Base-by-base conservation (phyloP, 2,113 vertebrate genomes). In the Nanorana parkeri region DNA sequence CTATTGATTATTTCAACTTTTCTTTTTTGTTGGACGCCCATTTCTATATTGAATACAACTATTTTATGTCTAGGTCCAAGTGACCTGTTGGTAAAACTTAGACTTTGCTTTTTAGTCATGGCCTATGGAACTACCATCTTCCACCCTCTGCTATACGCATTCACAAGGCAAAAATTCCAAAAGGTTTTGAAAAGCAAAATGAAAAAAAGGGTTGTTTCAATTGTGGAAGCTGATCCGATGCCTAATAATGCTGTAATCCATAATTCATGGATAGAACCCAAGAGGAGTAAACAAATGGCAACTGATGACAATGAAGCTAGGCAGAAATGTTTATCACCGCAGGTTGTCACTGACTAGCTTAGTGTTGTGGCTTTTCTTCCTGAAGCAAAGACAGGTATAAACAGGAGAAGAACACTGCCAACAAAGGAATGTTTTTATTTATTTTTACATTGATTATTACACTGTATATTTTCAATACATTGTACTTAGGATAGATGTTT, bases 171-270 rank as follows among this genome's bases (percentile, higher is more conserved):
- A 90, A 99, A 99, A 92, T 99, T 99, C 88, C 98, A 99, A 91
- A 99, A 99, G 86, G 98, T 98, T 74, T 91, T 99, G 84, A 98
- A 96, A 94, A 98, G 96, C 90, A 99, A 98, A 92, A 99, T 99
- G 96, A 99, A 99, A 94, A 99, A 99, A 85, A 87, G 97, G 83
- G 98, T 98, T 54, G 98, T 99, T 90, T 99, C 97, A 5, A 96
- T 99, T 88, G 96, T 99, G 75, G 97, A 99, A 93, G 96, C 96
- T 20, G 98, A 99, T 63, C 96, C 97, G 7, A 90, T 96, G 86
- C 98, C 97, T 76, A 98, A 98, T 87, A 97, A 98, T 0, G 95
- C 96, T 82, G 92, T 99, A 85, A 98, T 99, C 89, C 97, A 97
- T 87, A 99, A 99, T 87, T 99, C 98, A 80, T 99, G 97, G 97